Base-by-base conservation (phyloP, 2,888 invertebrate species). In the Hydriomena furcata region DNA sequence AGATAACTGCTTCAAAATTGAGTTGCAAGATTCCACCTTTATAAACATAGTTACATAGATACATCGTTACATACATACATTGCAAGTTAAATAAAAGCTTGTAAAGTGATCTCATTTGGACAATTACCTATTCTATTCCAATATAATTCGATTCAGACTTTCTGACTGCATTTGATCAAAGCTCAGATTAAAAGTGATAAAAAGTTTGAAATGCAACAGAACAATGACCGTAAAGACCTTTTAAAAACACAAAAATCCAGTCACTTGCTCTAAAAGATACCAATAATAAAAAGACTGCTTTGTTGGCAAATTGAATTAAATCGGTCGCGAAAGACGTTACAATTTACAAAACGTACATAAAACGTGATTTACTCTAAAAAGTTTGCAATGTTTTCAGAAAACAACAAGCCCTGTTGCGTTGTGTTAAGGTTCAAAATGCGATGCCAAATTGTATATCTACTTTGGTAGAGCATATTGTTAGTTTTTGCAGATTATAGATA, bases 281-380 rank as follows among this genome's bases (percentile, higher is more conserved):
- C 78, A 78, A 77, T 69, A 76, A 76, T 65, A 68, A 63, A 76
- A 82, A 70, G 57, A 54, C 54, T 68, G 65, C 66, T 82, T 86
- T 85, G 83, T 82, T 78, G 73, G 59, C 69, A 84, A 86, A 86
- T 87, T 80, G 84, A 78, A 85, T 86, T 87, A 85, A 84, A 84
- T 76, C 70, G 73, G 57, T 61, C 66, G 74, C 65, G 66, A 75
- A 77, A 73, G 73, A 76, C 65, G 68, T 71, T 65, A 63, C 69
- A n/a, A 58, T 73, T 72, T 72, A 70, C 64, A 68, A 65, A 63
- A 62, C 52, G 55, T 63, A 69, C 70, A 73, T 65, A 75, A 68
- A 65, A 64, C 46, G 55, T 58, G 61, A n/a, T n/a, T 58, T 57
- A n/a, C 42, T 27, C 38, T 45, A 67, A 65, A 70, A 45, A 45